These are phyloP conservation scores for Tinea pellionella DNA, from an alignment of 2,888 invertebrate genomes.

Conservation along the genomic window DNA sequence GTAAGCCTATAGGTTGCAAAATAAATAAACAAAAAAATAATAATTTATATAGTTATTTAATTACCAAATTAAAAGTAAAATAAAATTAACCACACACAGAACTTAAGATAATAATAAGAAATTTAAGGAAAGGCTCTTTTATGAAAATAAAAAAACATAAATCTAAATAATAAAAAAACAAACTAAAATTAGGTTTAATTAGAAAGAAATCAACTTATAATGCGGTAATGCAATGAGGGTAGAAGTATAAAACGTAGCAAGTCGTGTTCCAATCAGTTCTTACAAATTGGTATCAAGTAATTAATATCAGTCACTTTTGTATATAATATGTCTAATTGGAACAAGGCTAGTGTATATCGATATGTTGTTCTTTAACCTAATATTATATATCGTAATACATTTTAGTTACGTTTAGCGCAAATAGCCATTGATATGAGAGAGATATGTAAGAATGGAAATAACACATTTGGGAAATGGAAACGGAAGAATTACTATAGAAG, in stretches of 20 bases:
- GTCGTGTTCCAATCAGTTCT: background rate
- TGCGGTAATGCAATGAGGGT: constrained; percentile 4
- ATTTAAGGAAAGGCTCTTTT: constrained; percentile 38
- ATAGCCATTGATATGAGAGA: constrained; percentile 6
- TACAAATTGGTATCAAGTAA: background rate
- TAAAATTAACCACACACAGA: constrained; percentile 67
- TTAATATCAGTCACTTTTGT: background rate
- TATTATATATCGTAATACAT: background rate
- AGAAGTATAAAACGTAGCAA: background rate
- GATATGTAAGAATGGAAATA: constrained; percentile 11
- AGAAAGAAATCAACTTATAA: constrained; percentile 12
- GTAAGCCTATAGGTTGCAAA: constrained; percentile 40
- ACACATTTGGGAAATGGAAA: constrained; percentile 2
- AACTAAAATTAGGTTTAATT: constrained; percentile 17
- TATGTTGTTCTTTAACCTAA: background rate
- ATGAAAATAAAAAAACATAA: constrained; percentile 15
- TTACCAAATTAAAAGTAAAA: constrained; percentile 66
- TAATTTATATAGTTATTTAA: constrained; percentile 67
- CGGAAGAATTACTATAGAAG: background rate
- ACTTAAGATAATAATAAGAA: constrained; percentile 61
- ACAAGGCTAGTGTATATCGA: background rate
- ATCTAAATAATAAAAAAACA: constrained; percentile 15
- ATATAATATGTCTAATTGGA: background rate
- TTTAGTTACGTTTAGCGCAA: background rate
- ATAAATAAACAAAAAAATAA: constrained; percentile 52